Conservation (phyloP, 2,113 vertebrate species). For the Cyphomyrus discorhynchus region DNA sequence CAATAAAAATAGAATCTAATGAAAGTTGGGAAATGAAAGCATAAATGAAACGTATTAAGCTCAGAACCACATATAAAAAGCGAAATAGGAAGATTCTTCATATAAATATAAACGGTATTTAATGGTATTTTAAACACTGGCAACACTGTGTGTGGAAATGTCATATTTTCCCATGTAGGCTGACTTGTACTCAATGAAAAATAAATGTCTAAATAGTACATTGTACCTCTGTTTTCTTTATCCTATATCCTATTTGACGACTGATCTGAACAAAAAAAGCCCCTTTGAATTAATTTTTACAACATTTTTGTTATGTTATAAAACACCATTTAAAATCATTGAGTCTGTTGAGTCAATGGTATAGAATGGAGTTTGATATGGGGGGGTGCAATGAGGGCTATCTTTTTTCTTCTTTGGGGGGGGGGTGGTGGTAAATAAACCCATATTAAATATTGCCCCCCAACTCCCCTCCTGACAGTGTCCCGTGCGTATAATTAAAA, state of each 20-base stretch:
- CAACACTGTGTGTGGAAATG: not conserved
- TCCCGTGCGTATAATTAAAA: not conserved
- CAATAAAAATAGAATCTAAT: not conserved
- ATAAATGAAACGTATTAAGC: not conserved
- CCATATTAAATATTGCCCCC: not conserved
- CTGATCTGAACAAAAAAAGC: not conserved
- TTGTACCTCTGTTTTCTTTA: not conserved
- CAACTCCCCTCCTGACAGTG: not conserved
- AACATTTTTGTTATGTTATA: not conserved
- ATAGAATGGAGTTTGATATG: not conserved
- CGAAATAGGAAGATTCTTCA: not conserved
- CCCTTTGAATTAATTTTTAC: not conserved
- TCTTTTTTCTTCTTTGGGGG: not conserved
- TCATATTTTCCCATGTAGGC: not conserved
- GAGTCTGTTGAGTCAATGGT: not conserved
- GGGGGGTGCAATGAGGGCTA: not conserved
- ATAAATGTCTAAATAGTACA: not conserved
- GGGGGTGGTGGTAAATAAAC: not conserved
- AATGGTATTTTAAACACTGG: not conserved
- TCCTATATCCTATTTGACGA: not conserved
- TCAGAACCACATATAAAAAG: not conserved
- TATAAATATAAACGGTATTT: not conserved
- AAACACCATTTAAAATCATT: not conserved
- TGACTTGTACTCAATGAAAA: not conserved
- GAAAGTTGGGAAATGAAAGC: not conserved